A percentile compares a stretch with the other conserved stretches of the same genome.
Evolutionary conservation across 2,113 vertebrate species (phyloP).

Genomic region (Nestor notabilis): DNA sequence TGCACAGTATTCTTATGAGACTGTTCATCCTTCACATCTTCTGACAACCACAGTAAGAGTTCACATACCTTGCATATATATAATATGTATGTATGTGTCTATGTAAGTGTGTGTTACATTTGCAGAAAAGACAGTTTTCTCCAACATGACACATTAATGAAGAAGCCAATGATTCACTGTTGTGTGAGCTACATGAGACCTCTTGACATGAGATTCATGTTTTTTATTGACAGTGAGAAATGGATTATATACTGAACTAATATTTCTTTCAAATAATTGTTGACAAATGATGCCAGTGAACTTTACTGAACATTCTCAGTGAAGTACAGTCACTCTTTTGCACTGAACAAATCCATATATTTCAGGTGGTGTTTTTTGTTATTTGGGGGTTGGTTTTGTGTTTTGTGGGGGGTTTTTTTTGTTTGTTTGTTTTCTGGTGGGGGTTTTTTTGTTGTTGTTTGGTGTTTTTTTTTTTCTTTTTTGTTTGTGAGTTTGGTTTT

Average conservation of each 20-base stretch:
- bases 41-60: neutral
- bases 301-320: neutral
- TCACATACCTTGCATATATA: neutral
- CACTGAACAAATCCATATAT: neutral
- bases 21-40: neutral
- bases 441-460: neutral
- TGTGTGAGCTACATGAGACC: fast-evolving
- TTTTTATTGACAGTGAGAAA: neutral
- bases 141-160: neutral
- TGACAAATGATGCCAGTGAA: neutral
- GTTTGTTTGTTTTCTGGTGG: neutral
- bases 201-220: neutral
- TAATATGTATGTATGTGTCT: fast-evolving
- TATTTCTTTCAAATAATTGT: neutral
- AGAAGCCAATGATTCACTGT: neutral
- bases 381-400: neutral
- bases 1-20: neutral
- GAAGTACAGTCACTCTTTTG: neutral
- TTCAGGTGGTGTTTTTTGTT: neutral
- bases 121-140: neutral
- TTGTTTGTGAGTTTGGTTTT: neutral
- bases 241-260: neutral
- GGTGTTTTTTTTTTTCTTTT: neutral
- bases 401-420: neutral
- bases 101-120: too few relatives aligned